phyloP scores from a whole-genome alignment of 2,113 vertebrate species.

The Corythoichthys intestinalis region DNA sequence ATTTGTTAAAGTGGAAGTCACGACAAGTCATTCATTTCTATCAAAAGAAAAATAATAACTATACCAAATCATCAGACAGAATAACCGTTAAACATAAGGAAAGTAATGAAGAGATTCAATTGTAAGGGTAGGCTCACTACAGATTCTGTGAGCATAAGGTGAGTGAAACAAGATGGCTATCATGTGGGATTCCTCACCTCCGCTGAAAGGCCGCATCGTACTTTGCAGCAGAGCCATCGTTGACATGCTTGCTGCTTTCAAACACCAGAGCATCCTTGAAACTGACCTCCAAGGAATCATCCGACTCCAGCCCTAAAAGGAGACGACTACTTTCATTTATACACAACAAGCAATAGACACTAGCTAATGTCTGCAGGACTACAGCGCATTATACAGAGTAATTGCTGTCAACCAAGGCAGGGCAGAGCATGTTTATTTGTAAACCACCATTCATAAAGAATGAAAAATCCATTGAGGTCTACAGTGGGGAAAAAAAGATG shows the following conservation, averaged over 20 bases:
- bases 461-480: not conserved
- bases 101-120: not conserved
- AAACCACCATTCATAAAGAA: not conserved
- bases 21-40: not conserved
- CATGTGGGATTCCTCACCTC: slow-evolving; percentile 66
- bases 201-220: slow-evolving; percentile 86
- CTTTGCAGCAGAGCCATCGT: slow-evolving; percentile 67
- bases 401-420: not conserved
- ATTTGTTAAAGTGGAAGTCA: not conserved
- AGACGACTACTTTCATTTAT: not conserved
- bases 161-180: not conserved
- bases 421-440: not conserved
- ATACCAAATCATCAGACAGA: not conserved
- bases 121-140: not conserved
- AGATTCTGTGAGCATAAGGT: not conserved
- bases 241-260: slow-evolving; percentile 63
- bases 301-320: slow-evolving; percentile 88
- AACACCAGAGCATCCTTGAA: slow-evolving; percentile 79
- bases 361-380: not conserved
- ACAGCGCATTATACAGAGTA: not conserved
- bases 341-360: not conserved
- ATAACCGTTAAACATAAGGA: not conserved
- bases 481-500: too few relatives aligned
- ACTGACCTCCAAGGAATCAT: slow-evolving; percentile 87
- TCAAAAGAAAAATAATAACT: not conserved